These are phyloP conservation scores for Chaenocephalus aceratus DNA, from an alignment of 2,113 vertebrate genomes.

Conservation along the genomic window DNA sequence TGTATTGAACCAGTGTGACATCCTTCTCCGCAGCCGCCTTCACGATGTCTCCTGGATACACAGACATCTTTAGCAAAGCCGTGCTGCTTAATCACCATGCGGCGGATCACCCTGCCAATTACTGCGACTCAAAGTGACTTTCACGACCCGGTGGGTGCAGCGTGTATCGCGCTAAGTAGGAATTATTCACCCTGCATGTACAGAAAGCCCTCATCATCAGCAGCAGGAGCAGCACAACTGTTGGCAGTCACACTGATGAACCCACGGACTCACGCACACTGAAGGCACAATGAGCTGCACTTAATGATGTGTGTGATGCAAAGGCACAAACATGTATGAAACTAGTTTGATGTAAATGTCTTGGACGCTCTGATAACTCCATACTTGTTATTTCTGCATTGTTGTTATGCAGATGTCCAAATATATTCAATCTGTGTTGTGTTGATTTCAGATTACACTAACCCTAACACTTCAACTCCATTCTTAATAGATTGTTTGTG, in stretches of 20 bases:
- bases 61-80: conserved; percentile 11
- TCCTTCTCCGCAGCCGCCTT: neutral
- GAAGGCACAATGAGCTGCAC: neutral
- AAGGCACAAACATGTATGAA: too few relatives aligned
- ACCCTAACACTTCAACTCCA: too few relatives aligned
- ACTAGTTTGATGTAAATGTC: neutral
- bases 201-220: conserved; percentile 35
- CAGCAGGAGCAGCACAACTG: conserved; percentile 25
- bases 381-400: neutral
- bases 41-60: conserved; percentile 2
- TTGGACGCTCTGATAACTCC: neutral
- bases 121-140: conserved; percentile 66
- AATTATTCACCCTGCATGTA: conserved; percentile 56
- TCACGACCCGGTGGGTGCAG: conserved; percentile 58
- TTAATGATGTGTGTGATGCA: neutral
- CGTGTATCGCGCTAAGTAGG: conserved; percentile 34
- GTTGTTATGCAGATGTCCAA: too few relatives aligned
- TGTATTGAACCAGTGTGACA: neutral
- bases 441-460: neutral
- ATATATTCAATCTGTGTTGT: too few relatives aligned
- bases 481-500: too few relatives aligned
- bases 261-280: neutral
- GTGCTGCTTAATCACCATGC: conserved; percentile 55
- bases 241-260: conserved; percentile 4
- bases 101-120: conserved; percentile 56